phyloP scores from a whole-genome alignment of 2,797 vertebrate genomes.

The Nannoperca australis region DNA sequence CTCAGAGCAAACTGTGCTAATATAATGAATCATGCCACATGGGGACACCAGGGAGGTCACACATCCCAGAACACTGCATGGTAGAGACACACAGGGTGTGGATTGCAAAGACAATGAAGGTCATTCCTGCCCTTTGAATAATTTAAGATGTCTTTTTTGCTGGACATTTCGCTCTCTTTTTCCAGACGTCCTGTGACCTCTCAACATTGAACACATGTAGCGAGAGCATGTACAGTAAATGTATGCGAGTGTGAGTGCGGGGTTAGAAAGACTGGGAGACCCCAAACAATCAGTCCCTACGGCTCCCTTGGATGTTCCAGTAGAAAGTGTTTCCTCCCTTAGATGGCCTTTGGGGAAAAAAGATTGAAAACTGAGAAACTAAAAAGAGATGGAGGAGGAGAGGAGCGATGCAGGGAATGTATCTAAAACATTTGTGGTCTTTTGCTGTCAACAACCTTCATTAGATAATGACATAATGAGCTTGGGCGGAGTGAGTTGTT shows the following conservation, averaged over 20 bases:
- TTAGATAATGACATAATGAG: constrained; percentile 49
- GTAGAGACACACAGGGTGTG: constrained; percentile 52
- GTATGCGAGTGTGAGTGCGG: neutral
- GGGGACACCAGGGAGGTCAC: constrained; percentile 63
- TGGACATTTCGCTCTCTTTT: constrained; percentile 54
- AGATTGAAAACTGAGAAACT: constrained; percentile 13
- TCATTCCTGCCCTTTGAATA: constrained; percentile 73
- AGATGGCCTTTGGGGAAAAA: constrained; percentile 15
- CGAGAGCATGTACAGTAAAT: neutral
- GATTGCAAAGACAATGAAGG: constrained; percentile 79
- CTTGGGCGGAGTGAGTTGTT: constrained; percentile 34
- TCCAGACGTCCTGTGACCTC: constrained; percentile 42
- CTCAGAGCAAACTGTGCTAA: constrained; percentile 57
- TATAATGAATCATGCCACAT: constrained; percentile 69
- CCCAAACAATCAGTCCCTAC: constrained; percentile 22
- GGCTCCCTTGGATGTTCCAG: constrained; percentile 22
- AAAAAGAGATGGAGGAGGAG: constrained; percentile 13
- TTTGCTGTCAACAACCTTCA: constrained; percentile 26
- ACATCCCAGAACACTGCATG: constrained; percentile 31
- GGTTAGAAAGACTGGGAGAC: constrained; percentile 2
- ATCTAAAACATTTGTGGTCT: constrained; percentile 11
- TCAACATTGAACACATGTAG: constrained; percentile 40
- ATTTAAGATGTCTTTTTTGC: constrained; percentile 68
- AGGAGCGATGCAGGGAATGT: constrained; percentile 17
- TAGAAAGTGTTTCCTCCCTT: constrained; percentile 29